Evolutionary conservation across 1,140 invertebrate genomes (phyloP), one percentile per base, ranked within the genome.

Genomic region (Drosophila pandora): DNA sequence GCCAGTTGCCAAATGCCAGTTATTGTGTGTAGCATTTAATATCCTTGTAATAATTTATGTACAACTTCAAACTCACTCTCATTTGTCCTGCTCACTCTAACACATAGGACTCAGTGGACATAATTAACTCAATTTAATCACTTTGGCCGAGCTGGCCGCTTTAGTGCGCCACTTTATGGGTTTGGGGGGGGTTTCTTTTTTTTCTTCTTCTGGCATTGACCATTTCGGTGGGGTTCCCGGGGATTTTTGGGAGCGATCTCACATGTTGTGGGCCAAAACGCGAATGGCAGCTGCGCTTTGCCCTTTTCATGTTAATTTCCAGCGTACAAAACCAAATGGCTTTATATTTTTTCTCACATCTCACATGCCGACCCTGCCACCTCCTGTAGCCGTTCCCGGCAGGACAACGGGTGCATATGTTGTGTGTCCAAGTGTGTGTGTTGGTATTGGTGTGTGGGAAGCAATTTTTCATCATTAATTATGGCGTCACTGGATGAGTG

Each of bases 391-490:
- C 37, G 48, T 32, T 32, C 9, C 34, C 12, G 10, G 10, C 34
- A 37, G 34, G 34, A 37, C 34, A 37, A 25, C 50, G 48, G n/a
- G 52, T 84, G 80, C 80, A 84, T 84, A 84, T 84, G 80, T 64
- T 84, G 70, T 84, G 59, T 73, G 75, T 80, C 57, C 76, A 45
- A 64, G 63, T 69, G 58, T 58, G 50, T 60, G 59, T 47, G 60
- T 54, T 37, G 32, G 34, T 53, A 32, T 28, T 47, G 65, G 54
- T 63, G 57, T 67, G 79, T 82, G 82, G 69, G 83, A 78, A 87
- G 82, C 82, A 85, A 85, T 85, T 85, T 85, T 85, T 85, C 82
- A 85, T 85, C 82, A 85, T 85, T 85, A 85, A 85, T 85, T 85
- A 85, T 85, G 82, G 82, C 82, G 82, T 77, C 53, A 61, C 54